A percentile compares a stretch with the other conserved stretches of the same genome.
phyloP scores from a whole-genome alignment of 2,113 vertebrate species.

The Pontoporia blainvillei region DNA sequence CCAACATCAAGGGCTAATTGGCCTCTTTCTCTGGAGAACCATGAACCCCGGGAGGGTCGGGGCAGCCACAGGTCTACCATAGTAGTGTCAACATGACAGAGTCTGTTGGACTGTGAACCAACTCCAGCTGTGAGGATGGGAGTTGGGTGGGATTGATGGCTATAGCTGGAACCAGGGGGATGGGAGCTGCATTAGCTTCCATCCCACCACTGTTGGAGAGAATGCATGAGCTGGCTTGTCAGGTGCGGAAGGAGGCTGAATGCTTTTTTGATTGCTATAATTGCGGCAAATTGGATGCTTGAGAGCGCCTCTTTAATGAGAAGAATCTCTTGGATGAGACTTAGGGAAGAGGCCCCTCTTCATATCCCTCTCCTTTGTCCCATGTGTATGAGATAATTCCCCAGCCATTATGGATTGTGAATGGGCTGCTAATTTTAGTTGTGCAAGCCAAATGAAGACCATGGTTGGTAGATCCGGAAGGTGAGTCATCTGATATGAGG shows the following conservation, averaged over 20 bases:
- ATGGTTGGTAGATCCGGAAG: slow-evolving; percentile 73
- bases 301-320: slow-evolving; percentile 80
- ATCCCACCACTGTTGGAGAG: slow-evolving; percentile 62
- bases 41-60: not conserved
- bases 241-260: slow-evolving; percentile 82
- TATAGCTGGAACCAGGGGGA: slow-evolving; percentile 50
- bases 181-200: slow-evolving; percentile 64
- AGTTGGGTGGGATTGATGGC: slow-evolving; percentile 49
- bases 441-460: slow-evolving; percentile 78
- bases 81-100: not conserved
- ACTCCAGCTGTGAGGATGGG: slow-evolving; percentile 21
- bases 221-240: slow-evolving; percentile 76
- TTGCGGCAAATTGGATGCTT: slow-evolving; percentile 82
- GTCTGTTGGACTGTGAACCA: not conserved
- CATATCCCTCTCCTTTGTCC: slow-evolving; percentile 80
- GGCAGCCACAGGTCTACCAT: not conserved
- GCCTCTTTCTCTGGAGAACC: slow-evolving; percentile 31
- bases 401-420: slow-evolving; percentile 78
- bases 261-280: slow-evolving; percentile 87
- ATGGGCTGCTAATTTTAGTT: slow-evolving; percentile 83
- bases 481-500: slow-evolving; percentile 68
- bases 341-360: slow-evolving; percentile 80
- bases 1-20: slow-evolving; percentile 63
- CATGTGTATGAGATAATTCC: slow-evolving; percentile 81
- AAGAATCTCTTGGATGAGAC: slow-evolving; percentile 80